Base-by-base conservation (phyloP, 2,113 vertebrate genomes). In the Fregata magnificens region DNA sequence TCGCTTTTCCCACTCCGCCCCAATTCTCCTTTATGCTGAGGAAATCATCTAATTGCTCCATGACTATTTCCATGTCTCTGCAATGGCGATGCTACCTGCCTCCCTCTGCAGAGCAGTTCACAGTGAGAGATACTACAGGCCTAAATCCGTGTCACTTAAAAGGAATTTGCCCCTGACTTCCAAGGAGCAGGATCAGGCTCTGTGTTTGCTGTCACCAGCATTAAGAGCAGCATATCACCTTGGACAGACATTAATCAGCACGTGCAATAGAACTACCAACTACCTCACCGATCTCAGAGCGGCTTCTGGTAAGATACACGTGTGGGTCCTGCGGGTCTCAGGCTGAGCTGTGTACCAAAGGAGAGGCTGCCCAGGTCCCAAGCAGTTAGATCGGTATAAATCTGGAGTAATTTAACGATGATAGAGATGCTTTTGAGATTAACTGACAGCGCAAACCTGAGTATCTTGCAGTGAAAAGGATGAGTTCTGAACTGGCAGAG, bases 261-360 rank as follows among this genome's bases (percentile, higher is more conserved):
- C 2, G 16, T 20, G 19, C 21, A 50, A 13, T 50, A 22, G 59
- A 82, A 32, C 6, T 2, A 22, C 19, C 74, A 32, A 3, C 11
- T 15, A 32, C 31, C 42, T 73, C 55, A 32, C 17, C 3, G 0
- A 28, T 44, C 69, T 53, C 17, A 10, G 76, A 21, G 67, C 5
- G 50, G 45, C 45, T 74, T n/a, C 50, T 59, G 82, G 12, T 36
- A 32, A 61, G 76, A 62, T 3, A 14, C 0, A 11, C 3, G 0
- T 0, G 34, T 32, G 53, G 40, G 56, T 50, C 49, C 15, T 47
- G 59, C 13, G 55, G 61, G 62, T 72, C 72, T 53, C 11, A 14
- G 73, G 63, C 50, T 52, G 66, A 38, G 84, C 82, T 44, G 53
- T 4, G 34, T 8, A 32, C 34, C 4, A 1, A 19, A 26, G 10